phyloP scores from a whole-genome alignment of 2,888 invertebrate genomes.

The Hoplodrina ambigua region DNA sequence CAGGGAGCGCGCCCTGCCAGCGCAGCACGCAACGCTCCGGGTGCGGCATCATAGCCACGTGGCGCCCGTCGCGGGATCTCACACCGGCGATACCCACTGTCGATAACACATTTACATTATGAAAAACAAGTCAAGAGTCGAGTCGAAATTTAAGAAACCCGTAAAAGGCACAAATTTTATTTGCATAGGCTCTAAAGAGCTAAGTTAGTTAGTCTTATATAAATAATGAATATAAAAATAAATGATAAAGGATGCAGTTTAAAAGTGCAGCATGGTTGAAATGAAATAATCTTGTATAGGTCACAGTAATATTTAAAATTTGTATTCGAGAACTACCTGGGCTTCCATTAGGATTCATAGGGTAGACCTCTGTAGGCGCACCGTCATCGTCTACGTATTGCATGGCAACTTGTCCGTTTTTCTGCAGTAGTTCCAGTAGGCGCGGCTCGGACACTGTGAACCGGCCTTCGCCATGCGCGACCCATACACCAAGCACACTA shows the following conservation, averaged over 20 bases:
- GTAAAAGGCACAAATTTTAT: neutral
- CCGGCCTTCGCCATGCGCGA: conserved; percentile 98
- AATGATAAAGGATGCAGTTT: too few species aligned
- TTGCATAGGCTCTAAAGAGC: too few species aligned
- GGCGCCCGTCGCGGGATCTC: conserved; percentile 97
- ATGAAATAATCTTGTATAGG: too few species aligned
- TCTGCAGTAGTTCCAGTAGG: conserved; percentile 86
- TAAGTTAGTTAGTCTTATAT: too few species aligned
- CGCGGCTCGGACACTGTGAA: conserved; percentile 91
- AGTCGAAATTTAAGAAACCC: neutral
- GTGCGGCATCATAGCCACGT: conserved; percentile 99
- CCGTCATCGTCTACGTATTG: conserved; percentile 96
- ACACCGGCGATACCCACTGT: conserved; percentile 96
- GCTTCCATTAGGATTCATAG: conserved; percentile 98
- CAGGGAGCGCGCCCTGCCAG: conserved; percentile 96
- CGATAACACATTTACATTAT: neutral
- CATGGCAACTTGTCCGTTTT: conserved; percentile 93
- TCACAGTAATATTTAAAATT: too few species aligned
- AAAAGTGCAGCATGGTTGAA: too few species aligned
- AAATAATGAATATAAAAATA: too few species aligned
- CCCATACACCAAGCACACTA: conserved; percentile 98
- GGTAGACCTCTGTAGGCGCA: conserved; percentile 94
- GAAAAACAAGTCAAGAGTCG: too few species aligned
- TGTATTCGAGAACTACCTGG: conserved; percentile 83
- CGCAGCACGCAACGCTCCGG: conserved; percentile 97